Percentiles rank a stretch among this genome's conserved stretches.
These are phyloP conservation scores for Marisa cornuarietis DNA, from an alignment of 1,140 invertebrate species.

Conservation along the genomic window DNA sequence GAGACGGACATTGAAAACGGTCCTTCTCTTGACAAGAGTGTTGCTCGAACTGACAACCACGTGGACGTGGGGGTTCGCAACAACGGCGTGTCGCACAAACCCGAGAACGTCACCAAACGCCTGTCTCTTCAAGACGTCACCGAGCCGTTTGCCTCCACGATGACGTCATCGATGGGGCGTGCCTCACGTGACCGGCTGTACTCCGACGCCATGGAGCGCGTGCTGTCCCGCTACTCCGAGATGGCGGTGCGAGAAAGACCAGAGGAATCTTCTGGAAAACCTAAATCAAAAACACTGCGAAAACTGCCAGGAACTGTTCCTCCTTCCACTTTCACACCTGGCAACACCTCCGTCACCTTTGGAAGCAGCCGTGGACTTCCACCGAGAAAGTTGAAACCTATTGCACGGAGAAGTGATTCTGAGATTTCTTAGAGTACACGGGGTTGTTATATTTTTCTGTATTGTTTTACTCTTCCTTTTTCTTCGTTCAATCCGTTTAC, in stretches of 20 bases:
- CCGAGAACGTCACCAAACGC: no score
- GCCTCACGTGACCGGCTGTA: conserved; percentile 8
- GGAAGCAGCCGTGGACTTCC: neutral
- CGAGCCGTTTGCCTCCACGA: neutral
- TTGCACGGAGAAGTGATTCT: neutral
- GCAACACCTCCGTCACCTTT: neutral
- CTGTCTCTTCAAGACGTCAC: no score
- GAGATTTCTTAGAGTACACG: no score
- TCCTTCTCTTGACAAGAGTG: no score
- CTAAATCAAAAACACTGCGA: neutral
- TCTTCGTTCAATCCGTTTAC: no score
- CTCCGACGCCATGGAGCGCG: conserved; percentile 22
- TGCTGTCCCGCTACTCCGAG: conserved; percentile 21
- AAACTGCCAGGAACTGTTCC: no score
- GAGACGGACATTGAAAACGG: conserved; percentile 11
- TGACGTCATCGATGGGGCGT: neutral
- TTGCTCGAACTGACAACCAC: no score
- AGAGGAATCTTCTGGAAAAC: neutral
- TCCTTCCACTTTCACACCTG: neutral
- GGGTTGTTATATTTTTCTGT: no score
- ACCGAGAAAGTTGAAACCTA: conserved; percentile 18
- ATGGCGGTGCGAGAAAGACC: conserved; percentile 4
- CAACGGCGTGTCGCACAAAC: no score
- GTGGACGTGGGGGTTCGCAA: no score
- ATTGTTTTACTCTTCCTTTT: no score